phyloP scores from a whole-genome alignment of 64 coral and sea anemone genomes.

The Montipora foliosa region DNA sequence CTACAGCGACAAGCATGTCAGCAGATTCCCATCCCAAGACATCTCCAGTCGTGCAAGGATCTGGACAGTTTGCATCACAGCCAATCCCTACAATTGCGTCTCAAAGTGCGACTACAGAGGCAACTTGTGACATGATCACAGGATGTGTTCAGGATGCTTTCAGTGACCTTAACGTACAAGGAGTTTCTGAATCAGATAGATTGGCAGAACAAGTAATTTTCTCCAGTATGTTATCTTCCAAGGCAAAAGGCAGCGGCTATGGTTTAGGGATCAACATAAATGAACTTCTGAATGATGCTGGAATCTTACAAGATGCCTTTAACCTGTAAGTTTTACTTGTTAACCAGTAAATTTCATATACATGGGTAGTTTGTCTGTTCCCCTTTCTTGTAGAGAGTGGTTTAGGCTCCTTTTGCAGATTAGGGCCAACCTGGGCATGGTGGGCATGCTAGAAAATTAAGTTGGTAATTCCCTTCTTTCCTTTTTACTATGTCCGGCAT shows the following conservation, averaged over 20 bases:
- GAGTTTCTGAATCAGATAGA: slow-evolving; percentile 5
- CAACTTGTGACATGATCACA: neutral
- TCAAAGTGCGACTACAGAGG: neutral
- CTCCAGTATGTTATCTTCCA: slow-evolving; percentile 41
- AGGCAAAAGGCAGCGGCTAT: slow-evolving; percentile 86
- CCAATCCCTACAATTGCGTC: neutral
- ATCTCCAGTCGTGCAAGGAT: neutral
- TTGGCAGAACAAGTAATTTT: slow-evolving; percentile 67
- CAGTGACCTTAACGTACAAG: slow-evolving; percentile 34
- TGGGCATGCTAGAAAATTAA: neutral
- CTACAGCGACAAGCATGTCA: slow-evolving; percentile 13
- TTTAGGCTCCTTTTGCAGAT: too few relatives aligned
- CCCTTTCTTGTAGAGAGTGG: too few relatives aligned
- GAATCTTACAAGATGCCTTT: slow-evolving; percentile 37
- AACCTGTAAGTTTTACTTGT: slow-evolving; percentile 67
- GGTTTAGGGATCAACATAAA: slow-evolving; percentile 90
- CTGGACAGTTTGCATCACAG: slow-evolving; percentile 15
- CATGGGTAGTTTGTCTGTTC: too few relatives aligned
- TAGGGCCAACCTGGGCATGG: neutral
- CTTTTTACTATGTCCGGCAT: too few relatives aligned
- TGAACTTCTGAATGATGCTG: slow-evolving; percentile 83
- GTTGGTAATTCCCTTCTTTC: too few relatives aligned
- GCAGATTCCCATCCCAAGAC: neutral
- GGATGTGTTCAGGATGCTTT: slow-evolving; percentile 37
- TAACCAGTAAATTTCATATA: too few relatives aligned